A percentile compares a stretch with the other conserved stretches of the same genome.
Conservation (phyloP, 2,888 invertebrate genomes). For the Argynnis bischoffii region DNA sequence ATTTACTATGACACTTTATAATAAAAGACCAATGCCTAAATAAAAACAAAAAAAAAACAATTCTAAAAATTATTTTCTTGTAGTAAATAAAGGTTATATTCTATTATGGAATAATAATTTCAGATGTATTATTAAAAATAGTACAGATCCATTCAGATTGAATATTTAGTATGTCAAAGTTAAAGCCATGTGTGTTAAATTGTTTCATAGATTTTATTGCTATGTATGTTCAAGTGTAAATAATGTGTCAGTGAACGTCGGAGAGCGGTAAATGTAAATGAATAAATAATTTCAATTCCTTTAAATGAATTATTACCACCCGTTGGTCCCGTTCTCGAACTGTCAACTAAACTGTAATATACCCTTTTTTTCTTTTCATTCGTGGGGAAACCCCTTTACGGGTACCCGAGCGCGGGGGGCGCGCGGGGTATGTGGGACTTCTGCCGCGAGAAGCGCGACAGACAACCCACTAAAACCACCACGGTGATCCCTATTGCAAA, state of each 20-base stretch:
- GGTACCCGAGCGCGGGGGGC: no score
- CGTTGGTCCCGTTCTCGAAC: background rate
- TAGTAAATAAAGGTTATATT: slow-evolving; percentile 9
- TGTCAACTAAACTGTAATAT: background rate
- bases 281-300: slow-evolving; percentile 6
- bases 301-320: background rate
- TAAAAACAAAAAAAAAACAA: no score
- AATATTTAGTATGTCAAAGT: slow-evolving; percentile 2
- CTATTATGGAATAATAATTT: slow-evolving; percentile 5
- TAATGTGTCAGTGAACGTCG: slow-evolving; percentile 6
- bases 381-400: no score
- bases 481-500: no score
- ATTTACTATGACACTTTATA: no score
- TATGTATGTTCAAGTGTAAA: slow-evolving; percentile 18
- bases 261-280: background rate
- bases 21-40: no score
- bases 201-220: slow-evolving; percentile 18
- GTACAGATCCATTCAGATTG: background rate
- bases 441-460: no score
- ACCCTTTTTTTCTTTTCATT: no score
- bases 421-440: no score
- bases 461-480: no score
- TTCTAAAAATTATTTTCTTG: no score
- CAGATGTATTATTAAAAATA: slow-evolving; percentile 2
- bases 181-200: background rate